These are phyloP conservation scores for Dryomyza anilis DNA, from an alignment of 2,888 invertebrate species.

Conservation along the genomic window DNA sequence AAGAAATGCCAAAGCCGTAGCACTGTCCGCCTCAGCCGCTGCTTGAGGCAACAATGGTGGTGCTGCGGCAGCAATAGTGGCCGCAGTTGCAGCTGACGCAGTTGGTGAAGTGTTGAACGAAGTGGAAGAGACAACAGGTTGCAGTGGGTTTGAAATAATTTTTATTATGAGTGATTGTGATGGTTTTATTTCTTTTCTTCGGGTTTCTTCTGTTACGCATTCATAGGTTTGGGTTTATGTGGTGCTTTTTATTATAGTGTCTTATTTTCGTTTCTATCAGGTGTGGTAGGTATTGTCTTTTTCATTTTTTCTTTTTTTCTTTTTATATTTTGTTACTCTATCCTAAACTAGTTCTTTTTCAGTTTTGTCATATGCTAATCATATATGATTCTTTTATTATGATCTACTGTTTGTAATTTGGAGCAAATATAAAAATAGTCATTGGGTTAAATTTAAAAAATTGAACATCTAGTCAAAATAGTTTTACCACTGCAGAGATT, in stretches of 20 bases:
- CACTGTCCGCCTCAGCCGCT: neutral
- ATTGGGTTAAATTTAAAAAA: too few relatives aligned
- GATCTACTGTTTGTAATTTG: too few relatives aligned
- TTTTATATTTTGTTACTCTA: neutral
- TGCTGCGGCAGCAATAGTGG: neutral
- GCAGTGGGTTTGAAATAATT: neutral
- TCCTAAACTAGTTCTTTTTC: neutral
- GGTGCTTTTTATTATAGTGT: neutral
- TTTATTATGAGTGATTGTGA: neutral
- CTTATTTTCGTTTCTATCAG: constrained; percentile 3
- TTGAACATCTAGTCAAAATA: too few relatives aligned
- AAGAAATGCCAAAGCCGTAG: constrained; percentile 23
- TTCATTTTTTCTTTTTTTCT: neutral
- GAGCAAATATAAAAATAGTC: too few relatives aligned
- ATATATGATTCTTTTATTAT: too few relatives aligned
- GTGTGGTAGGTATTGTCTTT: neutral
- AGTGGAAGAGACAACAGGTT: neutral
- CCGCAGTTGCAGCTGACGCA: neutral
- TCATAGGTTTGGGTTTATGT: constrained; percentile 14
- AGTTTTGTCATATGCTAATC: neutral
- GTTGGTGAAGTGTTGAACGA: neutral
- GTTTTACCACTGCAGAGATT: too few relatives aligned
- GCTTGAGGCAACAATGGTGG: too few relatives aligned
- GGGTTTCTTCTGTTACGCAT: neutral
- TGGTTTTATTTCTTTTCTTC: constrained; percentile 1